Base-by-base conservation (phyloP, 2,888 invertebrate species). In the Aporophyla nigra region DNA sequence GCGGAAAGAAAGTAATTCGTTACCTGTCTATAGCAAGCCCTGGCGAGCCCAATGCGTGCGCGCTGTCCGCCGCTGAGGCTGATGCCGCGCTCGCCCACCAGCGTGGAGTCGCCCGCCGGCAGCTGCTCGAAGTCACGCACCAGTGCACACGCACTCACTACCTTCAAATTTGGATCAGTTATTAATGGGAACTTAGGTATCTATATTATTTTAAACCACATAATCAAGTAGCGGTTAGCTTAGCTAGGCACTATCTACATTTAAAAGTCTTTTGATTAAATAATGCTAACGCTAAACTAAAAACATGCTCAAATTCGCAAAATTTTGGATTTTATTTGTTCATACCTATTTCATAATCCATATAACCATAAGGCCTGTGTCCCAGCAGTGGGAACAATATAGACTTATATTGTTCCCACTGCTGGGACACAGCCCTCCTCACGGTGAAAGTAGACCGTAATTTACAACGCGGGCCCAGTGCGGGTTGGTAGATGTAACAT, bases 41-140 rank as follows among this genome's bases (percentile, higher is more conserved):
- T 96, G 0, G 98, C 98, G 63, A 98, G 96, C 85, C 98, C 98
- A 74, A 99, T 97, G 78, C 98, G 97, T 1, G 98, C 98, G 80
- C 98, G 97, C 94, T 98, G 98, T 0, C 98, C 98, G 0, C 98
- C 98, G 88, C 98, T 98, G 66, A 99, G 95, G 70, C 97, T 97
- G 76, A 98, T 97, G 21, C 98, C 98, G 76, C 98, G 96, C 90
- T 98, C 98, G 0, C 98, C 98, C 1, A 99, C 98, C 78, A 98
- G 90, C 0, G 98, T 98, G 68, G 97, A 94, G 90, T 98, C 98
- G 0, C 98, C 98, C 19, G 97, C 95, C 0, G 98, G 97, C 73
- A 98, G 95, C 86, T 97, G 97, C 69, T 97, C 97, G 87, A 98
- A 97, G 92, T 98, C 98, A 88, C 97, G 97, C 63, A 97, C 84